Evolutionary conservation across 2,797 vertebrate genomes (phyloP).

Genomic region (Cossypha niveicapilla): DNA sequence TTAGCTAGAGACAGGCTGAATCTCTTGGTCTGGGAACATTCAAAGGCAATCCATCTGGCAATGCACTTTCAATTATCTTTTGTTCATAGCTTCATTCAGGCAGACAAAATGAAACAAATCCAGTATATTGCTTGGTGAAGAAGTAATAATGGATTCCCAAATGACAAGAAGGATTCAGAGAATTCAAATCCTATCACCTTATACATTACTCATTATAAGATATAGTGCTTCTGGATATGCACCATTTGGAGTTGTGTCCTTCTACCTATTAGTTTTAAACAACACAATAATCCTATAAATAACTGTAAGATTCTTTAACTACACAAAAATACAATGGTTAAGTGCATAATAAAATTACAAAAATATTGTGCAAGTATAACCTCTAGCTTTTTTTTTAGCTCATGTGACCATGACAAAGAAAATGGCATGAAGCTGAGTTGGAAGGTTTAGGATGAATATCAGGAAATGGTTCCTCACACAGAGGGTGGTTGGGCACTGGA

Average conservation of each 20-base stretch:
- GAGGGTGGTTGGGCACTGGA: rapidly evolving
- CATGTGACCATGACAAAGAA: background rate
- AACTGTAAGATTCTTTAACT: background rate
- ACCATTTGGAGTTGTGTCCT: background rate
- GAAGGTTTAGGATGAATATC: background rate
- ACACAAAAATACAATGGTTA: background rate
- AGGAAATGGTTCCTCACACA: background rate
- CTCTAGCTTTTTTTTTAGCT: background rate
- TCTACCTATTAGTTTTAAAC: background rate
- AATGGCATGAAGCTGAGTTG: background rate
- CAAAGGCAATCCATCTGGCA: background rate
- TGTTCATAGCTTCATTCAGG: background rate
- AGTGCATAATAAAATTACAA: background rate
- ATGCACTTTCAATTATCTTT: background rate
- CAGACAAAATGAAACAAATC: background rate
- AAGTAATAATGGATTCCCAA: background rate
- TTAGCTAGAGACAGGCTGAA: background rate
- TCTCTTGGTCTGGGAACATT: background rate
- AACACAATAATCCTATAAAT: background rate
- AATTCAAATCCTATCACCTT: background rate
- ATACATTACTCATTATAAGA: background rate
- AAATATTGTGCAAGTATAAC: background rate
- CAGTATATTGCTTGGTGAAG: background rate
- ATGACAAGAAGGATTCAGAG: background rate
- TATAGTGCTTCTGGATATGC: background rate